Evolutionary conservation across 2,888 invertebrate species (phyloP), one percentile per base, ranked within the genome.

Genomic region (Oscheius onirici): DNA sequence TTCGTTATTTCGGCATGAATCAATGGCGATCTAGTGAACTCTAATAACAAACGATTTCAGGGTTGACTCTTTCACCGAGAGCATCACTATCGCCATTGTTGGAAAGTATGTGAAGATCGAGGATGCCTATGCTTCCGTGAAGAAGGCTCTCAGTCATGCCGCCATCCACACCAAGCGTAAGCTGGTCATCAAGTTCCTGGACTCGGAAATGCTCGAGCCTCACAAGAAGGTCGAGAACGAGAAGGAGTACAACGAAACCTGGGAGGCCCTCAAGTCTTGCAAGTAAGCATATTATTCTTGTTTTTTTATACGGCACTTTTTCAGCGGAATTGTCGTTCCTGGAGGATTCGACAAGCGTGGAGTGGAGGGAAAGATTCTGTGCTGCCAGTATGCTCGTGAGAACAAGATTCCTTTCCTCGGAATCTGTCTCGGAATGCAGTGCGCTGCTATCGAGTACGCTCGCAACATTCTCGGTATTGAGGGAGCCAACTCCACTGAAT

Each of bases 301-400:
- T 24, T 52, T 8, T 17, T 55, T 61, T 63, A 58, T 73, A 71
- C 70, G 89, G n/a, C n/a, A 89, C 52, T 82, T 66, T 85, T 88
- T 52, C 80, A 94, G 94, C 88, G 97, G 96, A 40, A 92, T 97
- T 0, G 91, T 99, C 79, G 95, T 99, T 0, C 97, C 99, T 2
- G 99, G 99, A 71, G 99, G 99, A 13, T 99, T 99, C 88, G 99
- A 99, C 0, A 92, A 92, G 80, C 91, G 97, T 69, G 99, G 99
- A 5, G 92, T 95, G 86, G 95, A 96, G 88, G 99, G 99, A 0
- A 99, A 95, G 90, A 94, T 99, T 60, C 92, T 92, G 74, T 97
- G 97, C 0, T 93, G 94, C 81, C 91, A 93, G 84, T 97, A 95
- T 94, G 96, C 97, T 74, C 91, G 99, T 46, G 92, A 92, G 84